Evolutionary conservation across 2,888 invertebrate genomes (phyloP).

Genomic region (Stenurella melanura): DNA sequence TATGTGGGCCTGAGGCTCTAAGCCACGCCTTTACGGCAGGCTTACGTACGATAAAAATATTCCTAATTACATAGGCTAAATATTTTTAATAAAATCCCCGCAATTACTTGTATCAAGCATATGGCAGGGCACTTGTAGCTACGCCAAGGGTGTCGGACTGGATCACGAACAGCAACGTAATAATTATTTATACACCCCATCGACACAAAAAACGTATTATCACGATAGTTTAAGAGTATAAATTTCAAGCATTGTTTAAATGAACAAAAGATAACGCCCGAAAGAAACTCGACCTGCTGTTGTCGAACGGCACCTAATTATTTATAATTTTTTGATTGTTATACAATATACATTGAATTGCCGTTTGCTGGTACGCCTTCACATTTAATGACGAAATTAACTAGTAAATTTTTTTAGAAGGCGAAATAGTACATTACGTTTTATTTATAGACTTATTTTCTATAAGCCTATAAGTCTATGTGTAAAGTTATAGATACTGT

Average conservation of each 20-base stretch:
- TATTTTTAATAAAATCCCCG: slow-evolving; percentile 66
- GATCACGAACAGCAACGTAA: slow-evolving; percentile 56
- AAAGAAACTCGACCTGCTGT: slow-evolving; percentile 40
- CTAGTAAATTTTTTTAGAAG: slow-evolving; percentile 13
- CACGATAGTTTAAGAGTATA: slow-evolving; percentile 45
- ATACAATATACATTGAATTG: neutral
- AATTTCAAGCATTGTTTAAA: slow-evolving; percentile 46
- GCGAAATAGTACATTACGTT: slow-evolving; percentile 2
- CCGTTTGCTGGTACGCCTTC: neutral
- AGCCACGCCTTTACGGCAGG: slow-evolving; percentile 63
- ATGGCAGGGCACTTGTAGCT: slow-evolving; percentile 67
- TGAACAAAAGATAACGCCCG: slow-evolving; percentile 44
- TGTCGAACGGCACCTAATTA: slow-evolving; percentile 42
- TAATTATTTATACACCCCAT: slow-evolving; percentile 53
- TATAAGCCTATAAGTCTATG: slow-evolving; percentile 10
- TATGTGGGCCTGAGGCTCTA: slow-evolving; percentile 60
- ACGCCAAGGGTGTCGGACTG: slow-evolving; percentile 67
- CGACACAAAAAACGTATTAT: slow-evolving; percentile 48
- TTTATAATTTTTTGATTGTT: slow-evolving; percentile 5
- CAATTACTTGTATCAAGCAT: slow-evolving; percentile 66
- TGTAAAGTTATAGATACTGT: slow-evolving; percentile 30
- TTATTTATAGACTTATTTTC: slow-evolving; percentile 25
- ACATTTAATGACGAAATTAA: slow-evolving; percentile 11
- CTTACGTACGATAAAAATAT: slow-evolving; percentile 63
- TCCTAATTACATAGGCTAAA: slow-evolving; percentile 68